phyloP scores from a whole-genome alignment of 1,140 invertebrate species.

The Thalassaphorura encarpata region DNA sequence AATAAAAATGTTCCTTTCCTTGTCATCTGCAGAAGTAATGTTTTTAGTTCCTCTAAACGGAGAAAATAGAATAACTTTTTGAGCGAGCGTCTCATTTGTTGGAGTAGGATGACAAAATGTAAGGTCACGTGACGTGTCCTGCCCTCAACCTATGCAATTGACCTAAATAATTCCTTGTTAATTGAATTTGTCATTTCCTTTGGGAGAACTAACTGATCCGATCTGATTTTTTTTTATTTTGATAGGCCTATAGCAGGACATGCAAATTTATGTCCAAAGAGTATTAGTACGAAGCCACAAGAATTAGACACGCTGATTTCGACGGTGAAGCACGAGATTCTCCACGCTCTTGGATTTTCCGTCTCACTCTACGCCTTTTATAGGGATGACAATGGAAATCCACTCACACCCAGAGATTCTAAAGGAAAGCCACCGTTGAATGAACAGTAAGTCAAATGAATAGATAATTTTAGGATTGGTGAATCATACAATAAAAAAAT shows the following conservation, averaged over 20 bases:
- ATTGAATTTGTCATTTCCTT: neutral
- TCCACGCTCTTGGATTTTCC: conserved; percentile 94
- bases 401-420: conserved; percentile 66
- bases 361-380: conserved; percentile 92
- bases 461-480: too few relatives aligned
- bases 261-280: conserved; percentile 94
- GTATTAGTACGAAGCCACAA: conserved; percentile 83
- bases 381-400: conserved; percentile 71
- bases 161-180: too few relatives aligned
- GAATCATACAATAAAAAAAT: too few relatives aligned
- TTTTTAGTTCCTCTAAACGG: too few relatives aligned
- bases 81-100: too few relatives aligned
- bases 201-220: neutral
- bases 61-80: too few relatives aligned
- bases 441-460: conserved; percentile 57
- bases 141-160: too few relatives aligned
- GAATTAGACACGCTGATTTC: conserved; percentile 87
- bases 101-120: too few relatives aligned
- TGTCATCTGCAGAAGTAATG: too few relatives aligned
- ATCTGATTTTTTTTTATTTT: conserved; percentile 3
- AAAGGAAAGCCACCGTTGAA: conserved; percentile 81
- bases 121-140: too few relatives aligned
- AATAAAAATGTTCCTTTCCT: too few relatives aligned
- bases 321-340: conserved; percentile 97
- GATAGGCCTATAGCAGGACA: conserved; percentile 57